Conservation (phyloP, 2,888 invertebrate genomes). For the Cataglyphis rosenhaueri region DNA sequence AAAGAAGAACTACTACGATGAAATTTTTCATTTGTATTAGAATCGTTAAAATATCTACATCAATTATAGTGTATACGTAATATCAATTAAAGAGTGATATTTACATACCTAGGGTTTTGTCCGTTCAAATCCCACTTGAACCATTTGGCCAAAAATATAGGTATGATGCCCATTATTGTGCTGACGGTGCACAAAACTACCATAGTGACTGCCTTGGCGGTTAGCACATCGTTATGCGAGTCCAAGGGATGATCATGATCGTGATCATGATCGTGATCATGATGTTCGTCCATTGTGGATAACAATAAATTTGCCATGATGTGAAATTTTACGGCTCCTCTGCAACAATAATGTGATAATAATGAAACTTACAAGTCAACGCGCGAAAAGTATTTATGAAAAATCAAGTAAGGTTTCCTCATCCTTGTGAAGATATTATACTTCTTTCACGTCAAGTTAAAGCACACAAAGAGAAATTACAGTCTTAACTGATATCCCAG, state of each 20-base stretch:
- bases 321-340: neutral
- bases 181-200: conserved; percentile 91
- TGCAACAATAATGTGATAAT: conserved; percentile 8
- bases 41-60: neutral
- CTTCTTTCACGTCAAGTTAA: neutral
- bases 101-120: conserved; percentile 78
- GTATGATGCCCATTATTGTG: conserved; percentile 91
- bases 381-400: neutral
- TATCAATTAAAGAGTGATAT: neutral
- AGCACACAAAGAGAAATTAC: neutral
- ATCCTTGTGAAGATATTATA: neutral
- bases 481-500: neutral
- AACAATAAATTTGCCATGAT: neutral
- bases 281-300: neutral
- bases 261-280: conserved; percentile 4
- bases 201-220: conserved; percentile 93
- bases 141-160: conserved; percentile 90
- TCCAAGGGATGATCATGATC: conserved; percentile 15
- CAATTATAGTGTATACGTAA: neutral
- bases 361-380: neutral
- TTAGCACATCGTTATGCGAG: conserved; percentile 85
- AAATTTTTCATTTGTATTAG: neutral
- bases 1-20: neutral
- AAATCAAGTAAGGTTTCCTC: neutral
- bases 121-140: conserved; percentile 87